Conservation (phyloP, 1,140 invertebrate genomes). For the Callitettix versicolor region DNA sequence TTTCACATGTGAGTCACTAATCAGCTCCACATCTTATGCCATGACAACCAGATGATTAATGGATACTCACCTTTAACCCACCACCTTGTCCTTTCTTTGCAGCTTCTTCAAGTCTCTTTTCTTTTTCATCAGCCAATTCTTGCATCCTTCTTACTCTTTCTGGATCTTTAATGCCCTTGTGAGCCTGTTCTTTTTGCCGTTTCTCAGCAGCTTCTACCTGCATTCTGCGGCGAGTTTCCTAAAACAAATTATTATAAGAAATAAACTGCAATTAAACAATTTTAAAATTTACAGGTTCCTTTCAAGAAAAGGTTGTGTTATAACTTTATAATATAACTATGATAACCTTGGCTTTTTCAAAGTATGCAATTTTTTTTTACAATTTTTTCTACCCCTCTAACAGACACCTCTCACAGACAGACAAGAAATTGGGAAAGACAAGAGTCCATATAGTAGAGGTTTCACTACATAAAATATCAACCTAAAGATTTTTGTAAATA, state of each 20-base stretch:
- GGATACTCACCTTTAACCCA: conserved; percentile 5
- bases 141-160: conserved; percentile 40
- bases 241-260: neutral
- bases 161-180: conserved; percentile 45
- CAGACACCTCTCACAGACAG: neutral
- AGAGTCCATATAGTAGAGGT: no score
- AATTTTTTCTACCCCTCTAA: neutral
- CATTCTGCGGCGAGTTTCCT: conserved; percentile 46
- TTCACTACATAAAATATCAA: no score
- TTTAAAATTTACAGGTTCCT: neutral
- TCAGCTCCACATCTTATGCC: no score
- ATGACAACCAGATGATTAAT: no score
- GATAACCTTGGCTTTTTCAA: neutral
- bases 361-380: neutral
- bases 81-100: neutral
- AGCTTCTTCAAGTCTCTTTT: conserved; percentile 36
- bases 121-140: conserved; percentile 39
- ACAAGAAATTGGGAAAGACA: neutral
- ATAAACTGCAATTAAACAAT: neutral
- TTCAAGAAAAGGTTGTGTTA: neutral
- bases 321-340: neutral
- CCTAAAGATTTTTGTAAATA: no score
- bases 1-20: no score
- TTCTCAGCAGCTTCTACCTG: conserved; percentile 46
- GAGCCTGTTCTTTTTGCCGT: conserved; percentile 38